Percentiles rank a stretch among this genome's conserved stretches.
These are phyloP conservation scores for Alosa alosa DNA, from an alignment of 2,113 vertebrate species.

Conservation along the genomic window DNA sequence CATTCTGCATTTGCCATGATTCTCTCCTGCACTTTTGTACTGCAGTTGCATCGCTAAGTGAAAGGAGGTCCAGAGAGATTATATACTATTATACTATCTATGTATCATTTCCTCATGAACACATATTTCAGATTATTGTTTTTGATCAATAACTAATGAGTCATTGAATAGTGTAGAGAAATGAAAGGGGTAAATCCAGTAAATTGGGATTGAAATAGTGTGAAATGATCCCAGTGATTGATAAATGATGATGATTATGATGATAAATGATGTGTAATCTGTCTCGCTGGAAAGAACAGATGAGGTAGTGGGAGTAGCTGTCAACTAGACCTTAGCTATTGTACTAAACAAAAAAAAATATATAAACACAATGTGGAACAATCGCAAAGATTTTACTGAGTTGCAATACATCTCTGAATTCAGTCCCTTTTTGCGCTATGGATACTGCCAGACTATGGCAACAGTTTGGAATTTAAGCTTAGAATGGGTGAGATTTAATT, in stretches of 20 bases:
- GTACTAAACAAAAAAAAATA: too few relatives aligned
- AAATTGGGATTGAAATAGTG: background rate
- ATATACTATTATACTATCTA: background rate
- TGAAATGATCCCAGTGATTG: background rate
- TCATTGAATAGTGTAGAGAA: background rate
- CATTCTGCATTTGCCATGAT: background rate
- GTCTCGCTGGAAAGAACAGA: background rate
- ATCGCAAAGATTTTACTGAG: too few relatives aligned
- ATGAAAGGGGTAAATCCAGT: background rate
- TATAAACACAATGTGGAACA: too few relatives aligned
- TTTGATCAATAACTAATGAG: background rate
- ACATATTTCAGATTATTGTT: background rate
- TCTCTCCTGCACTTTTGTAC: background rate
- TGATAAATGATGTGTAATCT: background rate
- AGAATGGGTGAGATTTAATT: too few relatives aligned
- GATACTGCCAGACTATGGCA: too few relatives aligned
- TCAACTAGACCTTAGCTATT: too few relatives aligned
- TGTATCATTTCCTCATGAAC: background rate
- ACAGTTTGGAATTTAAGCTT: too few relatives aligned
- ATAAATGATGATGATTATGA: background rate
- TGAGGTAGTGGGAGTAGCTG: too few relatives aligned
- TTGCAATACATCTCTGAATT: too few relatives aligned
- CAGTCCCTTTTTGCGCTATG: too few relatives aligned
- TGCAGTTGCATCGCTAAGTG: background rate
- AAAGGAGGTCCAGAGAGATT: background rate